Evolutionary conservation across 1,140 invertebrate genomes (phyloP), one percentile per base, ranked within the genome.

Genomic region (Chironomus tepperi): DNA sequence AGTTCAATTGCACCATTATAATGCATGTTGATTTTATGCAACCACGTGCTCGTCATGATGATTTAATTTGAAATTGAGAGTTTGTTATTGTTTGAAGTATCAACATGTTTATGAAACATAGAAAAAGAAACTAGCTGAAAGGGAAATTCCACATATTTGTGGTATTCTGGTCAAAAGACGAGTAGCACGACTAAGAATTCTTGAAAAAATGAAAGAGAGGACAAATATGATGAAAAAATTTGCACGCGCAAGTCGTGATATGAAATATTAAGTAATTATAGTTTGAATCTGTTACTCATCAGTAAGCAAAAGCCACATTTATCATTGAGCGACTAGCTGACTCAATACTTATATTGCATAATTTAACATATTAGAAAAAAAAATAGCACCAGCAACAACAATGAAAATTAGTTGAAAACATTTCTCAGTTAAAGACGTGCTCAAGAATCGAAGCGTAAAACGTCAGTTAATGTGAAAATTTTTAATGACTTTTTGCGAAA

Each of bases 231-330:
- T 34, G 5, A 34, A 34, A 34, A 34, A 34, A 5, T 34, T 70
- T 18, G 10, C 16, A 9, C 65, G 18, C 3, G 65, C 18, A 10
- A 57, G 18, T 70, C 65, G 65, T 70, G 65, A 70, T 70, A 70
- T 70, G 65, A 70, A 70, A 70, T 18, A 70, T 70, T 70, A 57
- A 57, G 47, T 57, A 57, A 70, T 70, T 70, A 34, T 34, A 5
- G 24, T 34, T 34, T 34, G n/a, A 70, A 19, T 70, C 18, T 21
- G 18, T 70, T 70, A 70, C 65, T 70, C 65, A 70, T 70, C 65
- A 21, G 16, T 21, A 18, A 19, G 65, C 65, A 70, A 57, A n/a
- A 57, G 65, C 3, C 16, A 70, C 65, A 21, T 70, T 70, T 16
- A 70, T 70, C 16, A 70, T 19, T 70, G 47, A 57, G 12, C n/a